These are phyloP conservation scores for Sarcophaga bullata DNA, from an alignment of 1,140 invertebrate species.

Conservation along the genomic window DNA sequence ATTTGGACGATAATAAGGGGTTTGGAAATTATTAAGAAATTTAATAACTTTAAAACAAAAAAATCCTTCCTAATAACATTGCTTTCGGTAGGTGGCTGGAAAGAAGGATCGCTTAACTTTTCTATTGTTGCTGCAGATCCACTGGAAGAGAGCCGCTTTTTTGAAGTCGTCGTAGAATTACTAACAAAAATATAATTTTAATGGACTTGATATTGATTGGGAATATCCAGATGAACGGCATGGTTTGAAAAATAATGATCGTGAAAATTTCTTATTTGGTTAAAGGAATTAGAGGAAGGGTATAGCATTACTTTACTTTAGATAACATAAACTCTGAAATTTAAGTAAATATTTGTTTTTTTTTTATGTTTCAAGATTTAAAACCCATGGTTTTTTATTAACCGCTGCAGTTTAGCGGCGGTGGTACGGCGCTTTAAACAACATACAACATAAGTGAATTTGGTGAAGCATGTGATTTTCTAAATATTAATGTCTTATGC, in stretches of 20 bases:
- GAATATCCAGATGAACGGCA: conserved; percentile 79
- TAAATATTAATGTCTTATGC: conserved; percentile 81
- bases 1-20: conserved; percentile 68
- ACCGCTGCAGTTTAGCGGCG: conserved; percentile 73
- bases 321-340: neutral
- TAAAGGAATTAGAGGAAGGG: conserved; percentile 70
- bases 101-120: conserved; percentile 56
- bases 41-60: conserved; percentile 64
- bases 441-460: conserved; percentile 71
- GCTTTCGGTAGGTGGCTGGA: conserved; percentile 82
- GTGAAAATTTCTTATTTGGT: conserved; percentile 68
- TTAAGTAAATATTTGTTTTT: neutral
- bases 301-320: conserved; percentile 50
- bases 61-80: conserved; percentile 53
- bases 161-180: conserved; percentile 71
- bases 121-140: neutral
- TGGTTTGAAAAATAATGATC: conserved; percentile 64
- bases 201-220: conserved; percentile 86
- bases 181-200: conserved; percentile 75
- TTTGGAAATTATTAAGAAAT: conserved; percentile 67
- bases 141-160: conserved; percentile 68
- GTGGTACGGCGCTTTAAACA: conserved; percentile 67
- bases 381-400: conserved; percentile 66
- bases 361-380: conserved; percentile 55
- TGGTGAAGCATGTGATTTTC: conserved; percentile 70